phyloP scores from a whole-genome alignment of 2,888 invertebrate species.

The Erannis defoliaria region DNA sequence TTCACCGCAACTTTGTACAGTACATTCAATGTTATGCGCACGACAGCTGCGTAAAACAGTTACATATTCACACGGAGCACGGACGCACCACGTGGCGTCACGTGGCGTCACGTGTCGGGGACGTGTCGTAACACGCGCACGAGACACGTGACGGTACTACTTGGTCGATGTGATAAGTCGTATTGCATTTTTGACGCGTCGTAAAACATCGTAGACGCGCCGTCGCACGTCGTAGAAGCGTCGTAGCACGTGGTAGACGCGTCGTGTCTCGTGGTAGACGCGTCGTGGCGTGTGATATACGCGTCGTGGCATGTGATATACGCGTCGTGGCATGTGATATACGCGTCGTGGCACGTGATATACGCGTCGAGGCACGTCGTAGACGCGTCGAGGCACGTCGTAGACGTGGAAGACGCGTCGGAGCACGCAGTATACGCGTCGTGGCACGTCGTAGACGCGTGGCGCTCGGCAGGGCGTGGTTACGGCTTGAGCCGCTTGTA shows the following conservation, averaged over 20 bases:
- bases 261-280: neutral
- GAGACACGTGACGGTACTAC: neutral
- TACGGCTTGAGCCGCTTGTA: conserved; percentile 80
- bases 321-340: neutral
- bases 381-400: neutral
- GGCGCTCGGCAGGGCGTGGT: neutral
- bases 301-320: neutral
- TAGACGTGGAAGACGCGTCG: too few relatives aligned
- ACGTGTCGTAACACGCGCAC: neutral
- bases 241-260: neutral
- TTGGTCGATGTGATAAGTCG: too few relatives aligned
- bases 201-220: neutral
- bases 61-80: too few relatives aligned
- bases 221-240: neutral
- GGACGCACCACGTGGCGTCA: neutral
- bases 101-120: neutral
- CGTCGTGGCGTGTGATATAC: neutral
- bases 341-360: neutral
- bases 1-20: too few relatives aligned
- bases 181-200: neutral
- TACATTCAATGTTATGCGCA: too few relatives aligned
- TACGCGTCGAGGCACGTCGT: neutral
- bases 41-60: too few relatives aligned
- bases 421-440: neutral
- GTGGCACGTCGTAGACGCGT: neutral